These are phyloP conservation scores for Halcyon leucocephala DNA, from an alignment of 2,797 vertebrate species.

Conservation along the genomic window DNA sequence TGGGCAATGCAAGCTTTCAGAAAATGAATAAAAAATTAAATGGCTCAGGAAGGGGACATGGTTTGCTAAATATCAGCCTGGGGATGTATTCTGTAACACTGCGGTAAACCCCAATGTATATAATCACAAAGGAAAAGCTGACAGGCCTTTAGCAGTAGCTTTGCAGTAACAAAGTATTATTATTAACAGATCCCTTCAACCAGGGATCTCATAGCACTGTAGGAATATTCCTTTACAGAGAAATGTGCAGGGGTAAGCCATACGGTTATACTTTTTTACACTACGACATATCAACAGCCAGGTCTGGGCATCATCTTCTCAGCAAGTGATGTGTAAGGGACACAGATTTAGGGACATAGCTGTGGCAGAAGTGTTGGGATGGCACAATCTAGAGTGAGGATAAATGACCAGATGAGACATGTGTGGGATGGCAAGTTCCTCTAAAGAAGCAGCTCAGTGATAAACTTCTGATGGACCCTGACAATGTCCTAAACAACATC, in stretches of 20 bases:
- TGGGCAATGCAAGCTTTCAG: background rate
- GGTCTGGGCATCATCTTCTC: background rate
- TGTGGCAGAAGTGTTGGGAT: background rate
- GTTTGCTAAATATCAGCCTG: background rate
- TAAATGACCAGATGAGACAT: background rate
- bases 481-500: background rate
- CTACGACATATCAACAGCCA: background rate
- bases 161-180: background rate
- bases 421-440: background rate
- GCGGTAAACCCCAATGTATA: background rate
- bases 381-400: background rate
- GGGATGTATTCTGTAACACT: background rate
- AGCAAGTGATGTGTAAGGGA: background rate
- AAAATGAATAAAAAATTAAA: slow-evolving; percentile 12
- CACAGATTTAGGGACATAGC: background rate
- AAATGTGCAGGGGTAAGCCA: background rate
- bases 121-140: slow-evolving; percentile 4
- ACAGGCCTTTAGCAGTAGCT: background rate
- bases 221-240: background rate
- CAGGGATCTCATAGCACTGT: background rate
- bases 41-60: background rate
- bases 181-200: background rate
- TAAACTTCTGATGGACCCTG: background rate
- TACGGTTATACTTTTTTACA: background rate
- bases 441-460: background rate